Evolutionary conservation across 1,140 invertebrate genomes (phyloP).

Genomic region (Streblospio benedicti): DNA sequence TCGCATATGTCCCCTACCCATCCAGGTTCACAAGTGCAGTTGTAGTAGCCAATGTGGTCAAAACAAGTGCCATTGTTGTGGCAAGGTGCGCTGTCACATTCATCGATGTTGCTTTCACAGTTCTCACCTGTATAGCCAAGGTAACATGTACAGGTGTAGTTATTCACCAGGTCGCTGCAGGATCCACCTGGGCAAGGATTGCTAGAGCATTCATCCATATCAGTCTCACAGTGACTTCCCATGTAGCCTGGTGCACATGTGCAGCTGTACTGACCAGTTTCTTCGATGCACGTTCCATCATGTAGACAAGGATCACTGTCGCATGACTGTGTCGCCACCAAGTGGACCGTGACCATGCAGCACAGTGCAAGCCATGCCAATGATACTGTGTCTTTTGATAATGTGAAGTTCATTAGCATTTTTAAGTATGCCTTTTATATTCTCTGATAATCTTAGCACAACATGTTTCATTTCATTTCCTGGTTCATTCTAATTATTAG

Average conservation of each 20-base stretch:
- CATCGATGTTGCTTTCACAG: slow-evolving; percentile 63
- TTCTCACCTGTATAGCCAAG: slow-evolving; percentile 66
- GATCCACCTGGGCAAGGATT: slow-evolving; percentile 80
- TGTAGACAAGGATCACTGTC: slow-evolving; percentile 44
- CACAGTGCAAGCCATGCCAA: no score
- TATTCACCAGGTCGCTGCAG: slow-evolving; percentile 75
- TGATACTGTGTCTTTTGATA: no score
- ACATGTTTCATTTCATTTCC: no score
- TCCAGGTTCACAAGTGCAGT: slow-evolving; percentile 18
- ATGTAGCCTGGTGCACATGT: slow-evolving; percentile 3
- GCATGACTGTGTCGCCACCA: no score
- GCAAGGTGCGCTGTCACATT: slow-evolving; percentile 40
- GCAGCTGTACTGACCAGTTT: slow-evolving; percentile 10
- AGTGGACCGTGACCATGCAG: no score
- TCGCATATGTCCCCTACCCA: slow-evolving; percentile 18
- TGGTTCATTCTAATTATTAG: no score
- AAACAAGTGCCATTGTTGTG: slow-evolving; percentile 35
- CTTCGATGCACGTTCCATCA: slow-evolving; percentile 18
- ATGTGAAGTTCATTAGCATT: no score
- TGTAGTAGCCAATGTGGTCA: slow-evolving; percentile 15
- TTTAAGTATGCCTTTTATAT: no score
- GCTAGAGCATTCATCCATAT: slow-evolving; percentile 42
- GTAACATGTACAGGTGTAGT: slow-evolving; percentile 60
- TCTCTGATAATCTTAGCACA: no score
- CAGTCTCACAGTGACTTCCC: slow-evolving; percentile 7